These are phyloP conservation scores for Drosophila cognata DNA, from an alignment of 2,888 invertebrate genomes.

Conservation along the genomic window DNA sequence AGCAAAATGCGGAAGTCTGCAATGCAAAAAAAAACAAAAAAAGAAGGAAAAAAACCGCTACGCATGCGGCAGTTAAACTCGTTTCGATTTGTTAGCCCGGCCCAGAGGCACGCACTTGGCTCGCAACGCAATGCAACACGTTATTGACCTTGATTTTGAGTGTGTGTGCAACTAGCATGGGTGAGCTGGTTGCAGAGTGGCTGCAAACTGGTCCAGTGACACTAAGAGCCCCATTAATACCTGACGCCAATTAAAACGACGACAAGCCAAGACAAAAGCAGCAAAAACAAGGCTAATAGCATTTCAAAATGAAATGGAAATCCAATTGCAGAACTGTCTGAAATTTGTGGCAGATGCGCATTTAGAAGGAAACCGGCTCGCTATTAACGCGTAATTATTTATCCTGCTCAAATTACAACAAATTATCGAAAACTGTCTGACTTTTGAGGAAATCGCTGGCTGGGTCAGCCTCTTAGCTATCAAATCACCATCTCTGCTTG, in stretches of 20 bases:
- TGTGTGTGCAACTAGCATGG: background rate
- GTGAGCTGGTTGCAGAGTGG: slow-evolving; percentile 24
- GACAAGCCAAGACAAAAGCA: slow-evolving; percentile 40
- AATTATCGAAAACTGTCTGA: slow-evolving; percentile 61
- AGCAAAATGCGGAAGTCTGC: slow-evolving; percentile 68
- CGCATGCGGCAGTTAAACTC: slow-evolving; percentile 67
- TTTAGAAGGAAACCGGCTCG: slow-evolving; percentile 52
- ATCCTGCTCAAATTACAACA: slow-evolving; percentile 59
- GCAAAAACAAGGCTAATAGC: slow-evolving; percentile 54
- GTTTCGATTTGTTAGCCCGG: slow-evolving; percentile 48
- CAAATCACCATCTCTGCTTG: slow-evolving; percentile 71
- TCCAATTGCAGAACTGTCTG: background rate
- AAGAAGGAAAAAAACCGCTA: slow-evolving; percentile 61
- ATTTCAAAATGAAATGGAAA: slow-evolving; percentile 52
- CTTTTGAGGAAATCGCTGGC: slow-evolving; percentile 69
- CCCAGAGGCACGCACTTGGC: slow-evolving; percentile 49
- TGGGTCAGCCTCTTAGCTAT: slow-evolving; percentile 58
- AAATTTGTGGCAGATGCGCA: slow-evolving; percentile 76
- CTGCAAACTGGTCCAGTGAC: slow-evolving; percentile 74
- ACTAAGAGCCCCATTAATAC: slow-evolving; percentile 56
- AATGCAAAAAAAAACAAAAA: slow-evolving; percentile 18
- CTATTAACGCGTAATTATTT: slow-evolving; percentile 47
- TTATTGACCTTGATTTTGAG: slow-evolving; percentile 77
- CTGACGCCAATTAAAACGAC: slow-evolving; percentile 40
- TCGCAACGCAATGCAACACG: slow-evolving; percentile 26